A percentile compares a stretch with the other conserved stretches of the same genome.
These are phyloP conservation scores for Corythornis vintsioides DNA, from an alignment of 2,113 vertebrate species.

Conservation along the genomic window DNA sequence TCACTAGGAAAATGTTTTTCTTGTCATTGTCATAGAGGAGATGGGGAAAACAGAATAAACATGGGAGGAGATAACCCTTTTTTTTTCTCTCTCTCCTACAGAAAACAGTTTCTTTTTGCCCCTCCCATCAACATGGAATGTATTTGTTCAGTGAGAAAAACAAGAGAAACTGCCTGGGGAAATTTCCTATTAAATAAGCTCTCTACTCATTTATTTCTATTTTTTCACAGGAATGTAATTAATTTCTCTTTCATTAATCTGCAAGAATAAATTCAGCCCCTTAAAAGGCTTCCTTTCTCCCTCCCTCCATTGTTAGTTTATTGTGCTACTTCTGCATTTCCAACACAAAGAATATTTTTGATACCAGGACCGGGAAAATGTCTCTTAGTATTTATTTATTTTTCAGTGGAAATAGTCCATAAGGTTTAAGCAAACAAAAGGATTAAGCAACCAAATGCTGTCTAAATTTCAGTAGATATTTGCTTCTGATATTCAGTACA, in stretches of 20 bases:
- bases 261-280: background rate
- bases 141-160: background rate
- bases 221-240: background rate
- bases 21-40: background rate
- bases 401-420: background rate
- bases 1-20: background rate
- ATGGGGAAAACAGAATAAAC: background rate
- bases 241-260: background rate
- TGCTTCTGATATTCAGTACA: background rate
- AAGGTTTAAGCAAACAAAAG: background rate
- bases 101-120: background rate
- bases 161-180: background rate
- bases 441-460: background rate
- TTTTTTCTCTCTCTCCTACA: background rate
- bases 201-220: background rate
- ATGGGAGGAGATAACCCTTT: background rate
- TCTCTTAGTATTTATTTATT: background rate
- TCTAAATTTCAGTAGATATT: background rate
- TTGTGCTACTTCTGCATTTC: background rate
- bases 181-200: background rate
- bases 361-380: background rate
- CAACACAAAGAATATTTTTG: background rate
- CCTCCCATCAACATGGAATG: background rate
- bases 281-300: background rate
- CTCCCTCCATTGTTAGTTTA: fast-evolving